Percentiles rank a stretch among this genome's conserved stretches.
Conservation (phyloP, 2,113 vertebrate species). For the Montifringilla adamsi region DNA sequence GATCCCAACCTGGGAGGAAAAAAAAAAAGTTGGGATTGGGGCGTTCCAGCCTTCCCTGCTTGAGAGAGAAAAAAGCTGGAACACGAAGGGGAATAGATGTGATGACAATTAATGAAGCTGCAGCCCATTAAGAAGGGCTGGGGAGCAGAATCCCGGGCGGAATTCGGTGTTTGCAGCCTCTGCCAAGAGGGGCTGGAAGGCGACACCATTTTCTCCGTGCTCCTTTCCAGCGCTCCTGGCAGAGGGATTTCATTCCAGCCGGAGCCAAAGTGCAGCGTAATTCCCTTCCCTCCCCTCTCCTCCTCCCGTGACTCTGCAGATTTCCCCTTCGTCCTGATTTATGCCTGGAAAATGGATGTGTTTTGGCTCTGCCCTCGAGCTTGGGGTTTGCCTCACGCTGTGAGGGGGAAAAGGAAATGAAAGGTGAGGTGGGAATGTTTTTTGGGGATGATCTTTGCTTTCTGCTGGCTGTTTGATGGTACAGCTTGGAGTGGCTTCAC, state of each 20-base stretch:
- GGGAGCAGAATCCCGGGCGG: neutral
- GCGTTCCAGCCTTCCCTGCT: neutral
- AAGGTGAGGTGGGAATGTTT: accelerated
- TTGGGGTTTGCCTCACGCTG: accelerated
- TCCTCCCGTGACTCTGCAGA: neutral
- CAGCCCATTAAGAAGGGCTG: neutral
- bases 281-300: neutral
- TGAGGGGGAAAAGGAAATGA: neutral
- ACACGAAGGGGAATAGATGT: neutral
- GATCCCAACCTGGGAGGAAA: neutral
- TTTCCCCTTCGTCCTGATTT: neutral
- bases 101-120: slow-evolving; percentile 43
- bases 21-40: neutral
- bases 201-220: slow-evolving; percentile 37
- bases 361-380: neutral
- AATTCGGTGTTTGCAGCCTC: neutral
- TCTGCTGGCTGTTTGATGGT: neutral
- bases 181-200: slow-evolving; percentile 47
- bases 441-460: neutral
- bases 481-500: accelerated
- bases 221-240: slow-evolving; percentile 43
- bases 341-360: accelerated
- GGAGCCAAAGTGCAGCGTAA: neutral
- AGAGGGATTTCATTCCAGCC: neutral
- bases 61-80: neutral